These are phyloP conservation scores for Sinelater perroti DNA, from an alignment of 2,888 invertebrate species.

Conservation along the genomic window DNA sequence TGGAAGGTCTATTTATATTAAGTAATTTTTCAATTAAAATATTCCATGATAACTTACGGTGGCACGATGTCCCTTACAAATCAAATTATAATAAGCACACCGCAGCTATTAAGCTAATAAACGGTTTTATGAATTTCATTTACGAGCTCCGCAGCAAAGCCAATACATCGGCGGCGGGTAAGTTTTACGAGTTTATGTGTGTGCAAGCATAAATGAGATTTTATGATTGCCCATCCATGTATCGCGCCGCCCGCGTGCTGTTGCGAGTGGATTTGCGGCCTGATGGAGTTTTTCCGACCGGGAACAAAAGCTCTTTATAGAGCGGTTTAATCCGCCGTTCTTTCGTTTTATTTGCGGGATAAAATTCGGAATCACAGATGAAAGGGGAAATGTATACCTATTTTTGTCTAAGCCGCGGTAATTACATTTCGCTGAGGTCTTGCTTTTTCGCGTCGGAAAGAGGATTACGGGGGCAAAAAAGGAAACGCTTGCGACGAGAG, in stretches of 20 bases:
- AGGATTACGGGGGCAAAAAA: too few relatives aligned
- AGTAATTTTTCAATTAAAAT: too few relatives aligned
- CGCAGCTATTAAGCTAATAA: not conserved
- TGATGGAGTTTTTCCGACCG: conserved; percentile 21
- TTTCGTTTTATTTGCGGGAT: conserved; percentile 19
- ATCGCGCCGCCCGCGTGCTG: conserved; percentile 1
- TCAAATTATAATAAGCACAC: not conserved
- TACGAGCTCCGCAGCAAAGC: conserved; percentile 20
- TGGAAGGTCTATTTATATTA: too few relatives aligned
- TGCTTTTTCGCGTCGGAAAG: not conserved
- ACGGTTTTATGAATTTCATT: conserved; percentile 18
- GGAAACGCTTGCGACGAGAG: too few relatives aligned
- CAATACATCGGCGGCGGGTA: conserved; percentile 21
- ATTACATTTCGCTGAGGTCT: not conserved
- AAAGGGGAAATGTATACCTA: conserved; percentile 5
- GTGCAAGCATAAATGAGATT: conserved; percentile 31
- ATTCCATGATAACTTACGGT: too few relatives aligned
- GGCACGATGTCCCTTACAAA: not conserved
- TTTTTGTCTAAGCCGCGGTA: conserved; percentile 1
- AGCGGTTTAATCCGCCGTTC: conserved; percentile 23
- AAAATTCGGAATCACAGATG: conserved; percentile 8
- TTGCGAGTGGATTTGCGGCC: conserved; percentile 22
- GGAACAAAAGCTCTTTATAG: conserved; percentile 26
- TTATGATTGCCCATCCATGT: conserved; percentile 28
- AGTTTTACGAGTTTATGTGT: conserved; percentile 27